Conservation (phyloP, 1,140 invertebrate genomes). For the Araneus ventricosus region DNA sequence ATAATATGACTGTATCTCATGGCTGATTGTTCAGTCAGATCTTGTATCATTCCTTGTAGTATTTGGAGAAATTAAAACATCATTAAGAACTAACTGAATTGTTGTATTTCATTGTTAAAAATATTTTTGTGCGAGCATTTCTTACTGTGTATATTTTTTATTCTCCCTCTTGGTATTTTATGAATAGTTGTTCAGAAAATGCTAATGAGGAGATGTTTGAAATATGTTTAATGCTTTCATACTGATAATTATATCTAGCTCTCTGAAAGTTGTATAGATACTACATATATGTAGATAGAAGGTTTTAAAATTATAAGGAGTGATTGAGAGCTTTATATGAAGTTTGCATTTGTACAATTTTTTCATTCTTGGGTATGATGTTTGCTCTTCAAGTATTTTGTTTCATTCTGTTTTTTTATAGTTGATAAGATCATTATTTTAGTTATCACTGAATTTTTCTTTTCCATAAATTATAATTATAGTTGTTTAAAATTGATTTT, state of each 20-base stretch:
- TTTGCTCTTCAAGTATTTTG: too few species aligned
- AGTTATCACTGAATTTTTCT: too few species aligned
- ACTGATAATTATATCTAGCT: conserved; percentile 6
- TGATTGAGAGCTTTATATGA: too few species aligned
- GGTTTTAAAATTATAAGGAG: too few species aligned
- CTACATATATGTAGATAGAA: too few species aligned
- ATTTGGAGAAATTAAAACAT: conserved; percentile 16
- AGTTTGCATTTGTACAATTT: too few species aligned
- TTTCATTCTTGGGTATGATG: too few species aligned
- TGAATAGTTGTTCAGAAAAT: neutral
- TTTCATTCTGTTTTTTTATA: too few species aligned
- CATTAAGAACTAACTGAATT: neutral
- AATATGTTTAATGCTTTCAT: neutral
- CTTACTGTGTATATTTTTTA: neutral
- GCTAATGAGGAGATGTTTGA: neutral
- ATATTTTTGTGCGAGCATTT: neutral
- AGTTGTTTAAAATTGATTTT: too few species aligned
- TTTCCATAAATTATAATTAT: too few species aligned
- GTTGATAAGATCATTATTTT: too few species aligned
- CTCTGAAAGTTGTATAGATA: neutral
- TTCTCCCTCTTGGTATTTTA: neutral
- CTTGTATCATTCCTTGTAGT: neutral
- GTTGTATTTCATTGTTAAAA: neutral
- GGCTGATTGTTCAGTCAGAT: neutral
- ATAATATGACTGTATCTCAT: too few species aligned